Conservation (phyloP, 2,888 invertebrate species). For the Drosophila leonis region DNA sequence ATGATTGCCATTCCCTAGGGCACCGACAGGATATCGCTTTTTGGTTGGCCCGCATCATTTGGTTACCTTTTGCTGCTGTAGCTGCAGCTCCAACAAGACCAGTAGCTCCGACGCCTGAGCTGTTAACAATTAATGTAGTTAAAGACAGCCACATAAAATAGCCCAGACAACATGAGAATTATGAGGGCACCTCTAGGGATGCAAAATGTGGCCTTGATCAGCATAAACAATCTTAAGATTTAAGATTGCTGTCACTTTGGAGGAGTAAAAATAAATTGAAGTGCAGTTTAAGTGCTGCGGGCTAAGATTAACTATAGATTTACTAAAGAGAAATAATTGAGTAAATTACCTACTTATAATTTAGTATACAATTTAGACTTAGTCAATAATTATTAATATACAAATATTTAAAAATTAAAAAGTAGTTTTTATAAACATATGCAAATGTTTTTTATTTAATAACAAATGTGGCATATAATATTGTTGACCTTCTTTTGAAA, state of each 20-base stretch:
- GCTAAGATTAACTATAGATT: not conserved
- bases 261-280: conserved; percentile 6
- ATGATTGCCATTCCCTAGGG: conserved; percentile 66
- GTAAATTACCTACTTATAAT: not conserved
- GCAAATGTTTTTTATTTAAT: no score
- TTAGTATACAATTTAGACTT: not conserved
- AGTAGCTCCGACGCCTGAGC: conserved; percentile 66
- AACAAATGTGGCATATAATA: no score
- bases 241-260: conserved; percentile 16
- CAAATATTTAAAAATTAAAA: no score
- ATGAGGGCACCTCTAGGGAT: conserved; percentile 47
- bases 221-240: conserved; percentile 28
- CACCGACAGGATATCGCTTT: conserved; percentile 66
- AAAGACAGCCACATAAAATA: conserved; percentile 54
- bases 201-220: conserved; percentile 38
- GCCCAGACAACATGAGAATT: conserved; percentile 30
- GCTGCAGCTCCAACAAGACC: conserved; percentile 53
- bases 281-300: not conserved
- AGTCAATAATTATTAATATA: not conserved
- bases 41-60: conserved; percentile 58
- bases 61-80: conserved; percentile 35
- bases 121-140: conserved; percentile 65
- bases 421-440: no score
- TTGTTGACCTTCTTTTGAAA: no score
- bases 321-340: not conserved